Evolutionary conservation across 2,797 vertebrate species (phyloP).

Genomic region (Channallabes apus): DNA sequence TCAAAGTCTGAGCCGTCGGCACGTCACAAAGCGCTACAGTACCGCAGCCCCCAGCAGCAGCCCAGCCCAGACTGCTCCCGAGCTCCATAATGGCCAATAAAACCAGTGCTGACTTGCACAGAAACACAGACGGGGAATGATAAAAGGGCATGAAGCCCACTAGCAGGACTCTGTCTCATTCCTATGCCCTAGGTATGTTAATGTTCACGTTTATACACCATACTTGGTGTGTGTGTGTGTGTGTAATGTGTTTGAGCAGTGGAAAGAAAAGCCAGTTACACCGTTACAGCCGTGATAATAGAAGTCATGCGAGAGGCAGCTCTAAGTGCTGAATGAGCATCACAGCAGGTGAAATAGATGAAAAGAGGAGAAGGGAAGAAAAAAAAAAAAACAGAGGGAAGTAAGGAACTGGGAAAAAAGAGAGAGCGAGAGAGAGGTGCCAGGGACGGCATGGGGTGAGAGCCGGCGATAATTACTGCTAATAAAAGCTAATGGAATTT

Average conservation of each 20-base stretch:
- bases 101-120: constrained; percentile 77
- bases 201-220: constrained; percentile 39
- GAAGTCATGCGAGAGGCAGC: constrained; percentile 55
- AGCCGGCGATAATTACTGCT: constrained; percentile 77
- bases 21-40: constrained; percentile 27
- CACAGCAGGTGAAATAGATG: constrained; percentile 39
- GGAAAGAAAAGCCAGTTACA: constrained; percentile 40
- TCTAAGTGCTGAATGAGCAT: constrained; percentile 46
- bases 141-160: constrained; percentile 34
- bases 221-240: constrained; percentile 26
- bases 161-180: constrained; percentile 41
- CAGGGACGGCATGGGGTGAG: constrained; percentile 67
- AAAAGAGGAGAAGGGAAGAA: constrained; percentile 25
- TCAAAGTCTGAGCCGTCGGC: constrained; percentile 60
- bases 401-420: constrained; percentile 17
- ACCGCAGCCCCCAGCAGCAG: constrained; percentile 56
- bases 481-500: constrained; percentile 82
- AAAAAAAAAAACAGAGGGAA: constrained; percentile 12
- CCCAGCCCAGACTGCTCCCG: constrained; percentile 67
- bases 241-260: constrained; percentile 45
- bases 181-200: constrained; percentile 36
- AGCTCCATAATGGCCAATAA: constrained; percentile 78
- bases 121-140: constrained; percentile 44
- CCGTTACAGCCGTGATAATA: constrained; percentile 50
- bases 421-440: constrained; percentile 47